These are phyloP conservation scores for Cavia aperea DNA, from an alignment of 2,113 vertebrate species.

Conservation along the genomic window DNA sequence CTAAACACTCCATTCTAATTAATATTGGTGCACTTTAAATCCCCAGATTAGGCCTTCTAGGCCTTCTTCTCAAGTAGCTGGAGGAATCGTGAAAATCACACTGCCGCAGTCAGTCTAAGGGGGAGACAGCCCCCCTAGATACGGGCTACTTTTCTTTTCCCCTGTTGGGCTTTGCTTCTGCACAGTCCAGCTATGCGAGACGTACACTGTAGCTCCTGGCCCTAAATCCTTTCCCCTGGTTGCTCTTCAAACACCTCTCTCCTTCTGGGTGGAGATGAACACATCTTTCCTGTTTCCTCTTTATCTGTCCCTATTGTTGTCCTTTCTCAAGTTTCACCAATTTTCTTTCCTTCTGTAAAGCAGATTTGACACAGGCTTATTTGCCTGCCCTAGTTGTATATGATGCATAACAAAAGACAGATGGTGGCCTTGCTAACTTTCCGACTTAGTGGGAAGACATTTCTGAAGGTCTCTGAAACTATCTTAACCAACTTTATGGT, in stretches of 20 bases:
- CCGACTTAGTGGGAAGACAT: background rate
- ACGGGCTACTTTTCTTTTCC: background rate
- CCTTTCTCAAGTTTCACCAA: conserved; percentile 18
- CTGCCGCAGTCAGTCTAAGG: background rate
- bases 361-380: conserved; percentile 6
- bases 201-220: rapidly evolving
- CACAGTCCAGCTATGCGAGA: rapidly evolving
- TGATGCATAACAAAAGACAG: background rate
- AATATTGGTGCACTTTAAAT: background rate
- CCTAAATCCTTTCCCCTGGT: background rate
- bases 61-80: background rate
- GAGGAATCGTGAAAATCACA: background rate
- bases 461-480: background rate
- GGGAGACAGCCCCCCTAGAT: background rate
- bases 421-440: background rate
- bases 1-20: background rate
- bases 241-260: background rate
- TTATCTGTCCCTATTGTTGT: background rate
- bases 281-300: background rate
- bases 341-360: conserved; percentile 1
- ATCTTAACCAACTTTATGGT: background rate
- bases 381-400: background rate
- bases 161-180: background rate
- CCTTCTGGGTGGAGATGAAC: background rate
- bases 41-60: background rate